Percentiles rank a stretch among this genome's conserved stretches.
Evolutionary conservation across 2,113 vertebrate genomes (phyloP).

Genomic region (Eudyptes chrysolophus): DNA sequence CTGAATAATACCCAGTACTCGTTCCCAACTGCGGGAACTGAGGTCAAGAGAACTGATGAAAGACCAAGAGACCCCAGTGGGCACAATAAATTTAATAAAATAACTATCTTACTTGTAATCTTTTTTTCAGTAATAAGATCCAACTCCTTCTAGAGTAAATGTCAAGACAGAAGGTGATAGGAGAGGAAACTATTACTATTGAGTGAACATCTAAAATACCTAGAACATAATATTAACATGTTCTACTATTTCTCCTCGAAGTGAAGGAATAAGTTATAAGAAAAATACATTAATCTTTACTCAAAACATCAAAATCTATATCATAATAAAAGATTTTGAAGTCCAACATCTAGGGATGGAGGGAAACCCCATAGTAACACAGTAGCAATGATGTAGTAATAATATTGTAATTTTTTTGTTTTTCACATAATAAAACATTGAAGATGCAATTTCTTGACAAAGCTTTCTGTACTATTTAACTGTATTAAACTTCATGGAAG

Average conservation of each 20-base stretch:
- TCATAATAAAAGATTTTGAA: neutral
- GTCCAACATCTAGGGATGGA: neutral
- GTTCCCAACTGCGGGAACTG: neutral
- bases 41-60: neutral
- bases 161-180: neutral
- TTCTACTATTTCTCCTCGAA: neutral
- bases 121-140: neutral
- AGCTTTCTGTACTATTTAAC: neutral
- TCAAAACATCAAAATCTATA: neutral
- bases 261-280: neutral
- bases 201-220: neutral
- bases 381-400: neutral
- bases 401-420: neutral
- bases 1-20: neutral
- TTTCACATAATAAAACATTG: neutral
- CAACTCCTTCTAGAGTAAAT: neutral
- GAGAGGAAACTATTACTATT: neutral
- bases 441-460: neutral
- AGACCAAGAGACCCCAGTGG: neutral
- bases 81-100: neutral
- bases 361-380: neutral
- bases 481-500: neutral
- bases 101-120: neutral
- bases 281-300: neutral
- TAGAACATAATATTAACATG: neutral